Conservation (phyloP, 2,113 vertebrate species). For the Callipepla squamata region DNA sequence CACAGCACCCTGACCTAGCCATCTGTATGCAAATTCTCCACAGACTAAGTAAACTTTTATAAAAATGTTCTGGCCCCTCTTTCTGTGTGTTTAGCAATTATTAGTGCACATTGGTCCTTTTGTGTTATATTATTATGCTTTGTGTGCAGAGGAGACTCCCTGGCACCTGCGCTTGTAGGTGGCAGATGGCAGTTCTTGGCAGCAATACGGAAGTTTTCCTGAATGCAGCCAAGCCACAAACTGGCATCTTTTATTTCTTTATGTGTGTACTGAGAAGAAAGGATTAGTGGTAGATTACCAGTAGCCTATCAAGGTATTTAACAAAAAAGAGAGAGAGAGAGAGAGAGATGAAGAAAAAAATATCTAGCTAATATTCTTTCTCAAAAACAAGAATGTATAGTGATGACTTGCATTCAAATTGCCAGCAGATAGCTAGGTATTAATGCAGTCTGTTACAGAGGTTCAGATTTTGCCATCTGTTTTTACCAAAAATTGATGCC, state of each 20-base stretch:
- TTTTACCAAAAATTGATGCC: not conserved
- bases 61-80: constrained; percentile 87
- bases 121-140: constrained; percentile 83
- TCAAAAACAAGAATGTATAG: not conserved
- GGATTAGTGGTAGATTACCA: constrained; percentile 82
- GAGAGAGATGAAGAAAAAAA: not conserved
- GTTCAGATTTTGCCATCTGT: not conserved
- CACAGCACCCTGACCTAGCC: constrained; percentile 84
- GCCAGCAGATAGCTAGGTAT: not conserved
- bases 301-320: constrained; percentile 64
- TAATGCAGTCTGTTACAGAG: not conserved
- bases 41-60: constrained; percentile 93
- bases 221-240: constrained; percentile 82
- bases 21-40: constrained; percentile 99
- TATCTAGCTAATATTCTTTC: constrained; percentile 39
- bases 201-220: constrained; percentile 84
- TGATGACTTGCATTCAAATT: constrained; percentile 17
- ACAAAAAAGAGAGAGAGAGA: not conserved
- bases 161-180: constrained; percentile 85
- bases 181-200: constrained; percentile 88
- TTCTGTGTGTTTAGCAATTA: constrained; percentile 92
- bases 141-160: constrained; percentile 84
- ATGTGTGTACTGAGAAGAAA: constrained; percentile 72
- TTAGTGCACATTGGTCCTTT: constrained; percentile 88
- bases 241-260: constrained; percentile 85